Percentiles rank a stretch among this genome's conserved stretches.
Conservation (phyloP, 1,140 invertebrate genomes). For the Aphelenchoides fujianensis region DNA sequence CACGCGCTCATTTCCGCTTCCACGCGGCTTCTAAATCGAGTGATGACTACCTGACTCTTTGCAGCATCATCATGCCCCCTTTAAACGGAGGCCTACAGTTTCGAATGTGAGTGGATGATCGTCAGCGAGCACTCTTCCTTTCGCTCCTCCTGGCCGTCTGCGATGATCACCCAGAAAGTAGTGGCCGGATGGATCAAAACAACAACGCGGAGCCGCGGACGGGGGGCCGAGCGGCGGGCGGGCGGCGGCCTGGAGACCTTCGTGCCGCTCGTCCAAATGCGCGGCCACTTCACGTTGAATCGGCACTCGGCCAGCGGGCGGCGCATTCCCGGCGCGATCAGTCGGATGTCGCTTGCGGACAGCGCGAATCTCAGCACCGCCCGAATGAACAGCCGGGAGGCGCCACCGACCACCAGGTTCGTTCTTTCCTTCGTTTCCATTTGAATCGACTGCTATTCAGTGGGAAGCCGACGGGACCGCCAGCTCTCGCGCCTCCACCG, state of each 20-base stretch:
- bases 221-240: neutral
- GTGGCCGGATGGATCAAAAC: constrained; percentile 12
- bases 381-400: neutral
- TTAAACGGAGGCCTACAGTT: too few relatives aligned
- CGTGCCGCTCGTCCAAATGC: constrained; percentile 14
- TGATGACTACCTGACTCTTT: too few relatives aligned
- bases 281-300: constrained; percentile 2
- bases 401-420: neutral
- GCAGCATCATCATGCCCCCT: too few relatives aligned
- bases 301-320: constrained; percentile 9
- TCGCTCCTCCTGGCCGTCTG: too few relatives aligned
- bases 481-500: neutral
- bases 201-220: neutral
- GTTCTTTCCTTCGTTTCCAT: too few relatives aligned
- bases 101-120: too few relatives aligned
- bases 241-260: neutral
- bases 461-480: neutral
- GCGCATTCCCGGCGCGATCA: neutral
- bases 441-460: neutral
- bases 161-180: neutral
- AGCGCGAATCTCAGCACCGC: constrained; percentile 2
- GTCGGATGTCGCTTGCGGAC: constrained; percentile 9
- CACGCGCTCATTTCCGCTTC: too few relatives aligned
- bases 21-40: too few relatives aligned
- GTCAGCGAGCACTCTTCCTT: too few relatives aligned